Evolutionary conservation across 2,113 vertebrate species (phyloP).

Genomic region (Podiceps cristatus): DNA sequence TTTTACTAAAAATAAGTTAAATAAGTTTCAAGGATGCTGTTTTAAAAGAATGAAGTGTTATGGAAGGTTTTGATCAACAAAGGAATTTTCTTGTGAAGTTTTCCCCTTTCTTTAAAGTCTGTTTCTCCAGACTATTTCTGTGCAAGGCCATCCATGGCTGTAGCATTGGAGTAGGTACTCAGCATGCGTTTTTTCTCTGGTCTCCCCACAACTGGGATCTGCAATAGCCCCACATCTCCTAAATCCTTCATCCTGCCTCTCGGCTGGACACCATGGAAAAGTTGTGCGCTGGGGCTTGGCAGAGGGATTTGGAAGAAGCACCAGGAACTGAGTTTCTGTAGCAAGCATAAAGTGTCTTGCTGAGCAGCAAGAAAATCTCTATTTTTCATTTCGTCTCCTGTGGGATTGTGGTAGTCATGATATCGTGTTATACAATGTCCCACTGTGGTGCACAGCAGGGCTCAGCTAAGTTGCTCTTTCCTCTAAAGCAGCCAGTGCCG

Average conservation of each 20-base stretch:
- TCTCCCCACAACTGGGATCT: neutral
- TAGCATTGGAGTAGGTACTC: neutral
- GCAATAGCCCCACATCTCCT: neutral
- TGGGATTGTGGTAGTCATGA: accelerated
- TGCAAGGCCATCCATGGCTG: neutral
- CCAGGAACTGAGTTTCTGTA: neutral
- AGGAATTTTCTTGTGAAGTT: neutral
- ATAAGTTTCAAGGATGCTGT: neutral
- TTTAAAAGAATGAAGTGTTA: neutral
- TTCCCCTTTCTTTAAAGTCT: neutral
- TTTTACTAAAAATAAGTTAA: neutral
- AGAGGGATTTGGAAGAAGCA: neutral
- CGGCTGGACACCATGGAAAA: accelerated
- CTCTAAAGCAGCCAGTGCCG: neutral
- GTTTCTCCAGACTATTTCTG: neutral
- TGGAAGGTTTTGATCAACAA: neutral
- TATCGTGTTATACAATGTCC: accelerated
- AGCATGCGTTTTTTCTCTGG: accelerated
- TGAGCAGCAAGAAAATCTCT: neutral
- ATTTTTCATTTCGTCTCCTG: accelerated
- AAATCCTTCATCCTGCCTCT: neutral
- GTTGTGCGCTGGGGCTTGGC: no score
- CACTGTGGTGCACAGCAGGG: neutral
- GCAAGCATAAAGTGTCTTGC: neutral
- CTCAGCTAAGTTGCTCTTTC: accelerated